Evolutionary conservation across 2,888 invertebrate genomes (phyloP).

Genomic region (Allophyes oxyacanthae): DNA sequence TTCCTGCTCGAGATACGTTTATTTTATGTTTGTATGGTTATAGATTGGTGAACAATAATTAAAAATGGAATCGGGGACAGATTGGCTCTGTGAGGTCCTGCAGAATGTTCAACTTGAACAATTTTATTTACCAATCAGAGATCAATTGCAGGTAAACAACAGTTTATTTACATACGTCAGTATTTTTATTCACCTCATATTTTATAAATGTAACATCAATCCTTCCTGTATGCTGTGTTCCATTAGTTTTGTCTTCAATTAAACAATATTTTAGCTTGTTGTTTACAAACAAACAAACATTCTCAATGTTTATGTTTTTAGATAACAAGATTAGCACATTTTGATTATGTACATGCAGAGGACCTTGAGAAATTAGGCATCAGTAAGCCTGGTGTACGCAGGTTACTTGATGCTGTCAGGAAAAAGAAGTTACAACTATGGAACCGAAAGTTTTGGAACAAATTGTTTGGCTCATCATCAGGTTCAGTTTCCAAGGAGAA

Average conservation of each 20-base stretch:
- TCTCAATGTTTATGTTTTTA: slow-evolving; percentile 73
- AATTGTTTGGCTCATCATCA: slow-evolving; percentile 90
- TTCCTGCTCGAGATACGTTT: slow-evolving; percentile 84
- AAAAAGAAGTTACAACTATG: slow-evolving; percentile 95
- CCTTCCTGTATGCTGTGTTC: background rate
- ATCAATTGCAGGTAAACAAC: slow-evolving; percentile 94
- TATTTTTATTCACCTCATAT: background rate
- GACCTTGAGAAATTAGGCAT: slow-evolving; percentile 98
- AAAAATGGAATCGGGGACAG: slow-evolving; percentile 88
- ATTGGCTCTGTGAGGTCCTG: slow-evolving; percentile 96
- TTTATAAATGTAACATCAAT: background rate
- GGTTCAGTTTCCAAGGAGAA: slow-evolving; percentile 79
- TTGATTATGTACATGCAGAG: slow-evolving; percentile 98
- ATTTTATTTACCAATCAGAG: slow-evolving; percentile 96
- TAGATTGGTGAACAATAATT: slow-evolving; percentile 49
- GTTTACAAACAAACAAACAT: slow-evolving; percentile 4
- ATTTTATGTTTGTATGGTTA: slow-evolving; percentile 55
- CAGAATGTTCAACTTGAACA: slow-evolving; percentile 97
- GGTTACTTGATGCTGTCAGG: slow-evolving; percentile 97
- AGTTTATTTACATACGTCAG: slow-evolving; percentile 28
- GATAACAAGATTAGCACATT: slow-evolving; percentile 97
- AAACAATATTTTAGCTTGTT: background rate
- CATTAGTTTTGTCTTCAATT: background rate
- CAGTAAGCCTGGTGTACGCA: slow-evolving; percentile 97
- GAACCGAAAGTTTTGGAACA: slow-evolving; percentile 95